Evolutionary conservation across 1,140 invertebrate genomes (phyloP).

Genomic region (Panagrolaimus sp.): DNA sequence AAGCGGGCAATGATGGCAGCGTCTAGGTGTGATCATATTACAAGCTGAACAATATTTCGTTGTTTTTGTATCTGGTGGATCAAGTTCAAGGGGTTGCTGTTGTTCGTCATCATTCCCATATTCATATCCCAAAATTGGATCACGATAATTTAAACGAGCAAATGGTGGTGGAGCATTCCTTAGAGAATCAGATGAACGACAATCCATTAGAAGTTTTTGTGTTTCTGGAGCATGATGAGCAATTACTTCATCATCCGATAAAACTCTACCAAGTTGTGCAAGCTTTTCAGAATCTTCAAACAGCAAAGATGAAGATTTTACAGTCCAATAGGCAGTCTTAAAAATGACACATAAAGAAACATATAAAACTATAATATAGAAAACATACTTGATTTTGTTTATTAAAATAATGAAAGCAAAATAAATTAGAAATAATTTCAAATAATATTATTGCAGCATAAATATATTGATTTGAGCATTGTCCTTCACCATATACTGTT

Average conservation of each 20-base stretch:
- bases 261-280: background rate
- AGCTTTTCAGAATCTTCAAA: constrained; percentile 2
- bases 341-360: no score
- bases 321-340: background rate
- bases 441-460: constrained; percentile 30
- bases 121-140: background rate
- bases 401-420: constrained; percentile 42
- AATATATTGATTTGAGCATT: constrained; percentile 23
- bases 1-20: constrained; percentile 43
- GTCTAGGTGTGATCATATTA: constrained; percentile 26
- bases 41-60: constrained; percentile 32
- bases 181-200: background rate
- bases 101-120: background rate
- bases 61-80: constrained; percentile 10
- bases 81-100: background rate
- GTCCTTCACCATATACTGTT: constrained; percentile 25
- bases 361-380: no score
- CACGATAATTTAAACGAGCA: background rate
- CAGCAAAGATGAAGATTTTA: background rate
- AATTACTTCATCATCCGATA: background rate
- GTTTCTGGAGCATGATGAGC: background rate
- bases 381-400: constrained; percentile 30
- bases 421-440: constrained; percentile 29
- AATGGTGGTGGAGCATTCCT: background rate
- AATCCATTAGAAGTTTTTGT: background rate